A percentile compares a stretch with the other conserved stretches of the same genome.
Conservation (phyloP, 2,888 invertebrate species). For the Agrochola litura region DNA sequence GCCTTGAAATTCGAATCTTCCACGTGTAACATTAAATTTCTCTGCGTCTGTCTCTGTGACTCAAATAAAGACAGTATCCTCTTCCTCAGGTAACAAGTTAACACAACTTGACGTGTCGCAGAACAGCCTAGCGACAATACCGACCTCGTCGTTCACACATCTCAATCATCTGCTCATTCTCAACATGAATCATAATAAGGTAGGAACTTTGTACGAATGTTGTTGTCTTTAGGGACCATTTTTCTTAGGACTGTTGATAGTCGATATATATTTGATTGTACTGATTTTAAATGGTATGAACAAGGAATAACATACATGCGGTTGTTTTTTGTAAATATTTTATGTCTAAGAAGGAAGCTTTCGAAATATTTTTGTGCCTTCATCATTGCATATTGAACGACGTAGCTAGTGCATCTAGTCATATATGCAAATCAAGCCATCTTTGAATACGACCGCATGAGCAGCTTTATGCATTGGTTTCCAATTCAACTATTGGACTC, state of each 20-base stretch:
- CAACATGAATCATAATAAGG: conserved; percentile 96
- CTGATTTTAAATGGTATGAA: conserved; percentile 6
- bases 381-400: neutral
- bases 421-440: neutral
- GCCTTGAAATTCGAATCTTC: conserved; percentile 26
- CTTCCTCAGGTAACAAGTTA: conserved; percentile 93
- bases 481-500: neutral
- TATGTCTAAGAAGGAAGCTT: neutral
- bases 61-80: conserved; percentile 34
- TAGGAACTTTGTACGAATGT: conserved; percentile 59
- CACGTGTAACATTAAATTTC: conserved; percentile 19
- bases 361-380: neutral
- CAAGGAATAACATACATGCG: neutral
- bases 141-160: conserved; percentile 94
- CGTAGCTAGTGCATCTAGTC: neutral
- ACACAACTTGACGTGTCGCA: conserved; percentile 97
- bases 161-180: conserved; percentile 96
- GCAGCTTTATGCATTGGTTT: neutral
- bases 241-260: neutral
- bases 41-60: neutral
- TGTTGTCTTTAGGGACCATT: conserved; percentile 1
- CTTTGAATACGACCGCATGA: neutral
- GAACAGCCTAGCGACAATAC: conserved; percentile 95
- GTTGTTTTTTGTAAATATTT: conserved; percentile 6
- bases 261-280: neutral